Base-by-base conservation (phyloP, 2,797 vertebrate genomes). In the Spondyliosoma cantharus region DNA sequence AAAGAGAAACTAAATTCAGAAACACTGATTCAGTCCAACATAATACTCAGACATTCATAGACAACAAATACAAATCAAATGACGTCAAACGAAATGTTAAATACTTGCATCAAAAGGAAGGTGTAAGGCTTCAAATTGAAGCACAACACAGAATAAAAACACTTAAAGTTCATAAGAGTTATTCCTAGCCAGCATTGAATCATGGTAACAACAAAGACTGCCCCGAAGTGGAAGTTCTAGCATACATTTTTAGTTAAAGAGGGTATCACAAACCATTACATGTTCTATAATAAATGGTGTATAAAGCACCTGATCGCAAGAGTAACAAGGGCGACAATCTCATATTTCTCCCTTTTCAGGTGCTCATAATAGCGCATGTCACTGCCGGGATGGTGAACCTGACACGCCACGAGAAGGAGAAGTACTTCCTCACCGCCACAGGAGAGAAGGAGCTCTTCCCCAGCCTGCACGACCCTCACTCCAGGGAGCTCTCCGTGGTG, bases 401-500 rank as follows among this genome's bases (percentile, higher is more conserved):
- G 64, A 88, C 80, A n/a, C 93, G 87, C 32, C 93, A 95, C 0
- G 90, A 97, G 66, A 94, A 96, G 81, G 96, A 99, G 83, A 98
- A 96, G 68, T 93, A 90, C 85, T 99, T 97, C 56, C 5, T 95
- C 64, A 95, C 93, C 0, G 76, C 88, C 20, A 82, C 91, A 3
- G 95, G 95, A 69, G 86, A 92, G 74, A 95, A 92, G 81, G 93
- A 95, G 68, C 72, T 71, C 19, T 95, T 97, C 37, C 96, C 96
- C n/a, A 96, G 94, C 81, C 91, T 98, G 49, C 93, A 90, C 7
- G 97, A 98, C 74, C 91, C 93, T 0, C 84, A 95, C n/a, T 95
- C 96, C 12, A 94, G 90, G 73, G 96, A 96, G 15, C 95, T 99
- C 1, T 97, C 98, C 8, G 95, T 99, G 5, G 93, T 98, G 5